Base-by-base conservation (phyloP, 1,140 invertebrate genomes). In the Cherax destructor region DNA sequence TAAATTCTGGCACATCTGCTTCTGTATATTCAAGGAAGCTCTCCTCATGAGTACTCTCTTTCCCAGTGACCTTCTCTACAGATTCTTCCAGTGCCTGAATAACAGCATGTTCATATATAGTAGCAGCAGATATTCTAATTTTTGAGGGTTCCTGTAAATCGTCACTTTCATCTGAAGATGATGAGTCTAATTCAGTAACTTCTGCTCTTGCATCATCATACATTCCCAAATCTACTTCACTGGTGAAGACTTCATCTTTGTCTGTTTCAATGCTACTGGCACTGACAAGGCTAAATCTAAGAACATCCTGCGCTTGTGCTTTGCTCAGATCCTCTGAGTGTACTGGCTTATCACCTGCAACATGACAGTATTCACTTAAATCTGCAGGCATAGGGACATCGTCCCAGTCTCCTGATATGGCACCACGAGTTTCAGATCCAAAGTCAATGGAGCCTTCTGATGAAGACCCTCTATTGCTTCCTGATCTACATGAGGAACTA, bases 391-490 rank as follows among this genome's bases (percentile, higher is more conserved):
- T 21, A 13, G 74, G 83, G n/a, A 59, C 83, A 83, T 93, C 92
- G 24, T 86, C 86, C 81, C 91, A 93, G 78, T 93, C 92, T 69
- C 92, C 91, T 24, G 92, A 93, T 18, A 84, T 76, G 1, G 88
- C 72, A n/a, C 77, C 78, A 59, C 83, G 74, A 52, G 77, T 83
- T 69, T 93, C 92, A 24, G 81, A 88, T 18, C 92, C 92, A 83
- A 93, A 93, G 72, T 93, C 92, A 72, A 93, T 69, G n/a, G 92
- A 93, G 5, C 92, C 92, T 69, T 93, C 92, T 6, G 92, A 77
- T n/a, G 84, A 91, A 21, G 89, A 91, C 21, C 52, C 89, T 61
- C 76, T 85, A 47, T 65, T 84, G 79, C 89, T 91, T 52, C 74
- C 47, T 16, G 61, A 52, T 65, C 24, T 80, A 79, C 88, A 88